These are phyloP conservation scores for Pseudobourletiella spinata DNA, from an alignment of 1,140 invertebrate species.

Conservation along the genomic window DNA sequence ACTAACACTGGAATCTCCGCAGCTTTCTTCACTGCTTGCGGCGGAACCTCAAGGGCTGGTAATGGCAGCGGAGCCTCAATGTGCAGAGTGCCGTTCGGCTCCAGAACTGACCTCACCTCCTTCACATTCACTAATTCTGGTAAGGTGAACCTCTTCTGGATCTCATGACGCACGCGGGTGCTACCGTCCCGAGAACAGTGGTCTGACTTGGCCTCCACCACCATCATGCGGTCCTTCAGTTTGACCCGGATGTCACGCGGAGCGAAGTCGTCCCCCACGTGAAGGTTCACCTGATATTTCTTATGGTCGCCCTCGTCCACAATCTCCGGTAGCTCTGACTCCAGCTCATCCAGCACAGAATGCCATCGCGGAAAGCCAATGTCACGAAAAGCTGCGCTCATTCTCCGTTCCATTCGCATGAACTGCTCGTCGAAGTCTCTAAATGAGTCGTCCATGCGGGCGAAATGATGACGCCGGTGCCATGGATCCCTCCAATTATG, in stretches of 20 bases:
- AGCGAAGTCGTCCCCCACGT: not conserved
- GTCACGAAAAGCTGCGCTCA: not conserved
- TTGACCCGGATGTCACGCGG: not conserved
- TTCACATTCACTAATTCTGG: not conserved
- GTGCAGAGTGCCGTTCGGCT: conserved; percentile 37
- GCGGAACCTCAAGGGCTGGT: conserved; percentile 17
- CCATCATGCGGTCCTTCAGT: not conserved
- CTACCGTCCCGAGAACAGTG: not conserved
- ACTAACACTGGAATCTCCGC: conserved; percentile 31
- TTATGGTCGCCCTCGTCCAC: not conserved
- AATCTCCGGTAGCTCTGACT: not conserved
- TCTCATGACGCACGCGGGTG: not conserved
- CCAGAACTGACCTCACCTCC: conserved; percentile 38
- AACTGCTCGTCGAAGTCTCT: not conserved
- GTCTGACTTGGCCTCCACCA: not conserved
- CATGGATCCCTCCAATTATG: too few species aligned
- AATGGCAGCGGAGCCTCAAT: conserved; percentile 39
- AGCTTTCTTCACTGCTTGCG: conserved; percentile 6
- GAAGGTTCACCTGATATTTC: not conserved
- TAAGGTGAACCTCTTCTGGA: not conserved
- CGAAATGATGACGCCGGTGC: not conserved
- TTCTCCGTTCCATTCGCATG: not conserved
- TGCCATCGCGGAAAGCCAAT: not conserved
- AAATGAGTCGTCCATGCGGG: not conserved
- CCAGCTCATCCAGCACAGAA: not conserved